A percentile compares a stretch with the other conserved stretches of the same genome.
Evolutionary conservation across 2,888 invertebrate species (phyloP).

Genomic region (Caenorhabditis virilis): DNA sequence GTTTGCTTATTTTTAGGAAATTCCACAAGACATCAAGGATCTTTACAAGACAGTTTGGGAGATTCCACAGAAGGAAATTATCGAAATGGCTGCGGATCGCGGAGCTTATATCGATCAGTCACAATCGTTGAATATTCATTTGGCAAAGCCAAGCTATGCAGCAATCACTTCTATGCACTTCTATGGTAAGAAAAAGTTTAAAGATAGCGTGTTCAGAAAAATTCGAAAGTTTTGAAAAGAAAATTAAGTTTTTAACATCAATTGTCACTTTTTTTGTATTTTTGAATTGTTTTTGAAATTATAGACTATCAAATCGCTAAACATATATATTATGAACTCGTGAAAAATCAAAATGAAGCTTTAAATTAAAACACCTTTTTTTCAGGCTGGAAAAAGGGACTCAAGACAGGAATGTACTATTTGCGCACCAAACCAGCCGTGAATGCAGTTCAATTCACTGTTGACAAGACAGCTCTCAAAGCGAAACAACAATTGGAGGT

Average conservation of each 20-base stretch:
- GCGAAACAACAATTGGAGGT: conserved; percentile 14
- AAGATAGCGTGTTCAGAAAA: too few relatives aligned
- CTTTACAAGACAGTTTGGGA: conserved; percentile 73
- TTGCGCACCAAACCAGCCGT: conserved; percentile 93
- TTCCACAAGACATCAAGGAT: conserved; percentile 70
- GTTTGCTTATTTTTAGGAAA: too few relatives aligned
- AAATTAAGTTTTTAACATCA: too few relatives aligned
- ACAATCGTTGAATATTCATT: conserved; percentile 95
- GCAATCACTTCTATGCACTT: conserved; percentile 97
- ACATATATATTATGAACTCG: too few relatives aligned
- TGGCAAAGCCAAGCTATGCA: conserved; percentile 89
- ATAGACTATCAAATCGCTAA: too few relatives aligned
- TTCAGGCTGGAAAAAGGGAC: conserved; percentile 73
- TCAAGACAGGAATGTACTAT: conserved; percentile 99
- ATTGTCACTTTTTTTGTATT: neutral
- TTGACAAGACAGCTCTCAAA: conserved; percentile 79
- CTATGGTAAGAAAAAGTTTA: conserved; percentile 96
- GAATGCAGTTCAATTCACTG: conserved; percentile 94
- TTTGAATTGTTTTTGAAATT: neutral
- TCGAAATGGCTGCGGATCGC: conserved; percentile 74
- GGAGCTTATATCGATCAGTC: conserved; percentile 98
- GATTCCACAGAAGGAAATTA: conserved; percentile 81
- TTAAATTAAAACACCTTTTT: neutral
- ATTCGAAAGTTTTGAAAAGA: conserved; percentile 64
- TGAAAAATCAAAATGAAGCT: neutral